A percentile compares a stretch with the other conserved stretches of the same genome.
Evolutionary conservation across 2,888 invertebrate species (phyloP).

Genomic region (Drosophila limbata): DNA sequence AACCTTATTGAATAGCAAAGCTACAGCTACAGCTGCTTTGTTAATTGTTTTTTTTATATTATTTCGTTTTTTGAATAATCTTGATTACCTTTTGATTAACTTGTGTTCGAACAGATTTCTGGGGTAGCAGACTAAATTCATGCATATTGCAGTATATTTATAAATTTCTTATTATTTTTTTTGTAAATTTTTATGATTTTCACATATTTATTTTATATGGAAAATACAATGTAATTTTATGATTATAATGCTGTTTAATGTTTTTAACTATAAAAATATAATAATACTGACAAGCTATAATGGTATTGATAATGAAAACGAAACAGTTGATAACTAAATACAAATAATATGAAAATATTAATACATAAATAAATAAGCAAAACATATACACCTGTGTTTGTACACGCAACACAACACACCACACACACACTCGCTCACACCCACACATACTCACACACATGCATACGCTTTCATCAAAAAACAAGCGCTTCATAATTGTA

Average conservation of each 20-base stretch:
- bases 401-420: slow-evolving; percentile 7
- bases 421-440: slow-evolving; percentile 22
- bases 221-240: slow-evolving; percentile 69
- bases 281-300: slow-evolving; percentile 74
- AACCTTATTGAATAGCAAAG: slow-evolving; percentile 20
- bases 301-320: slow-evolving; percentile 65
- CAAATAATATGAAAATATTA: slow-evolving; percentile 69
- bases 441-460: slow-evolving; percentile 2
- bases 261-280: slow-evolving; percentile 64
- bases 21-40: slow-evolving; percentile 27
- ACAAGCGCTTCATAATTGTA: slow-evolving; percentile 24
- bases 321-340: slow-evolving; percentile 68
- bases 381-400: slow-evolving; percentile 49
- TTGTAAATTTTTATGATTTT: slow-evolving; percentile 45
- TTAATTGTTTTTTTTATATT: slow-evolving; percentile 28
- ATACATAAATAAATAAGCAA: slow-evolving; percentile 64
- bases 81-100: slow-evolving; percentile 27
- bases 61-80: slow-evolving; percentile 2
- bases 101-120: slow-evolving; percentile 73
- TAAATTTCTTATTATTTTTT: slow-evolving; percentile 45
- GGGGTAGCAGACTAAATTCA: slow-evolving; percentile 86
- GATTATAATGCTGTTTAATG: slow-evolving; percentile 56
- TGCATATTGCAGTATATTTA: slow-evolving; percentile 68
- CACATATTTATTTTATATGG: slow-evolving; percentile 54
- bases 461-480: slow-evolving; percentile 26